A percentile compares a stretch with the other conserved stretches of the same genome.
phyloP scores from a whole-genome alignment of 2,888 invertebrate species.

The Troides oblongomaculatus region DNA sequence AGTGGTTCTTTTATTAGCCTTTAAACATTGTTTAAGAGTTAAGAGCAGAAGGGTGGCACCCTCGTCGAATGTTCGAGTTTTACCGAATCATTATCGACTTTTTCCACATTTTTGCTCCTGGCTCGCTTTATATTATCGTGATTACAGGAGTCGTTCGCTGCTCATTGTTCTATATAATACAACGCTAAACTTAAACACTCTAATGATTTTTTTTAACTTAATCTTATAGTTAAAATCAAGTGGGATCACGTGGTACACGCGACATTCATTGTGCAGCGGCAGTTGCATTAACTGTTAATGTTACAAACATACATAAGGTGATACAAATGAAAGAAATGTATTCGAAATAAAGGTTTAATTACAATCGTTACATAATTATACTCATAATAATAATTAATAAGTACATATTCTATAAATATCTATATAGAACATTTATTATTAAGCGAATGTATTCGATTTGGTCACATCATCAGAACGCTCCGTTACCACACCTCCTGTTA shows the following conservation, averaged over 20 bases:
- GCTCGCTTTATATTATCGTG: conserved; percentile 46
- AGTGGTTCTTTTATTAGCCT: conserved; percentile 70
- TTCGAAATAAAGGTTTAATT: conserved; percentile 80
- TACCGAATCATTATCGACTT: conserved; percentile 70
- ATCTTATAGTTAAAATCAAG: too few species aligned
- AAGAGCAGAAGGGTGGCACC: conserved; percentile 59
- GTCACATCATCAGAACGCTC: conserved; percentile 58
- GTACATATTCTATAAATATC: conserved; percentile 78
- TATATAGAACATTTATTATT: conserved; percentile 78
- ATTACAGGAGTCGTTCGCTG: conserved; percentile 28
- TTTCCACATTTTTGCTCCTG: conserved; percentile 59
- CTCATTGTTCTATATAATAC: too few species aligned
- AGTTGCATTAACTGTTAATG: too few species aligned
- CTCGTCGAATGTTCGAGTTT: conserved; percentile 58
- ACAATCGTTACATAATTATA: conserved; percentile 79
- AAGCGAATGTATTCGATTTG: conserved; percentile 79
- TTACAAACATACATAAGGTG: neutral
- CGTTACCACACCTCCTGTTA: conserved; percentile 33
- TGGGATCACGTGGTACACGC: too few species aligned
- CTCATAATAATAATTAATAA: conserved; percentile 75
- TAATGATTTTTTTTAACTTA: too few species aligned
- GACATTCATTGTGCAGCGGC: too few species aligned
- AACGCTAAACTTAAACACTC: too few species aligned
- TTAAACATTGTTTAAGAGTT: conserved; percentile 75
- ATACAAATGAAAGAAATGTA: conserved; percentile 51